Conservation (phyloP, 2,113 vertebrate genomes). For the Anser brachyrhynchus region DNA sequence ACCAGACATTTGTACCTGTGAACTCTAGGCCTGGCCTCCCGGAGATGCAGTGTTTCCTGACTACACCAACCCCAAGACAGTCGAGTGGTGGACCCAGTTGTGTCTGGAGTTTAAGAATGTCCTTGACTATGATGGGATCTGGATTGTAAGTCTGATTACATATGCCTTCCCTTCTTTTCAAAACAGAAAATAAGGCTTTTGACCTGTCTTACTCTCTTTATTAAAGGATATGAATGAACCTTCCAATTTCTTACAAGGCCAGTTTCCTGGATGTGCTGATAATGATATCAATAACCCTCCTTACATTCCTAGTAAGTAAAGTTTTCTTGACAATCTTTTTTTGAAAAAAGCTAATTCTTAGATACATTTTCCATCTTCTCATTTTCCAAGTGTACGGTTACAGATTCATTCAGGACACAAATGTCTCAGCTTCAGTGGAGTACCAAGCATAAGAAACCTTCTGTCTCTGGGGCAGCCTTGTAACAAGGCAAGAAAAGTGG, state of each 20-base stretch:
- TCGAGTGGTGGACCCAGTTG: constrained; percentile 85
- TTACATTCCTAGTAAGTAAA: constrained; percentile 81
- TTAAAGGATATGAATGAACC: constrained; percentile 91
- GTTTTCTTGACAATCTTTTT: neutral
- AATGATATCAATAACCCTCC: constrained; percentile 87
- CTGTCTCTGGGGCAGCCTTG: neutral
- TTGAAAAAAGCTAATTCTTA: neutral
- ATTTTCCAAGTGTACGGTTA: neutral
- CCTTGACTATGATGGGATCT: constrained; percentile 87
- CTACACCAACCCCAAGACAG: constrained; percentile 81
- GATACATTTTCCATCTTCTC: neutral
- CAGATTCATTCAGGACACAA: neutral
- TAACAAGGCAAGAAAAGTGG: neutral
- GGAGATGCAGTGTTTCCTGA: constrained; percentile 84
- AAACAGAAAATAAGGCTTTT: neutral
- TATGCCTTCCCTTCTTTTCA: neutral
- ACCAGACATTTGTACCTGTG: neutral
- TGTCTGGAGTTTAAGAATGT: constrained; percentile 78
- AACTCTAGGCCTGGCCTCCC: constrained; percentile 80
- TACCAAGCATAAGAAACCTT: neutral
- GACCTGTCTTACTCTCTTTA: neutral
- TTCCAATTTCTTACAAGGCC: constrained; percentile 81
- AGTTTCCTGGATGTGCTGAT: constrained; percentile 77
- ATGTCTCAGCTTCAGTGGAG: neutral
- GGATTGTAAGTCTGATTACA: constrained; percentile 81